Conservation (phyloP, 37 sponge, comb jelly and placozoan genomes). For the Halichondria panicea region DNA sequence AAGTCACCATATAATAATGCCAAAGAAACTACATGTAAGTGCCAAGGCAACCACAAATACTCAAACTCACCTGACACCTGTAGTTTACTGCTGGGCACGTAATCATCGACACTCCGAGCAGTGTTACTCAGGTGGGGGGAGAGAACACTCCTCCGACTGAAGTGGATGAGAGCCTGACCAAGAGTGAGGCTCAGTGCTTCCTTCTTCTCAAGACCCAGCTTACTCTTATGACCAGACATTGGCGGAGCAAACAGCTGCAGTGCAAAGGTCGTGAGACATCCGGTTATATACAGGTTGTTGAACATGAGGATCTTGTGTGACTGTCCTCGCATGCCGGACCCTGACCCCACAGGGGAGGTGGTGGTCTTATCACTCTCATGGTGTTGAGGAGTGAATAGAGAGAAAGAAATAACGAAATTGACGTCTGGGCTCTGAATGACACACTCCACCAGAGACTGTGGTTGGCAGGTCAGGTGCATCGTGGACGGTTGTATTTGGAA, state of each 20-base stretch:
- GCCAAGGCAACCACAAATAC: no score
- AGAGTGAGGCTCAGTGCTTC: conserved; percentile 66
- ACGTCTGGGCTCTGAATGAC: conserved; percentile 78
- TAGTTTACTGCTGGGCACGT: conserved; percentile 20
- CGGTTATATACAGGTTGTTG: conserved; percentile 72
- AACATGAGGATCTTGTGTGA: conserved; percentile 12
- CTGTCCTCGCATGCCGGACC: background rate
- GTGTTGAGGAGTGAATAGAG: conserved; percentile 52
- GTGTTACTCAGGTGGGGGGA: background rate
- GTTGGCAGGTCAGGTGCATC: conserved; percentile 81
- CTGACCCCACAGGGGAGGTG: background rate
- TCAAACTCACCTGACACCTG: conserved; percentile 57
- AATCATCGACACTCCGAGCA: conserved; percentile 25
- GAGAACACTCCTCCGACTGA: conserved; percentile 48
- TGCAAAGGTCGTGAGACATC: conserved; percentile 62
- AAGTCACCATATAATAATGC: no score
- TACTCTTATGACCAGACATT: conserved; percentile 12
- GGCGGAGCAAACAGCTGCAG: conserved; percentile 47
- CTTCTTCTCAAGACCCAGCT: conserved; percentile 6
- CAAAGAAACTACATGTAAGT: no score
- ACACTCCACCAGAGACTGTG: conserved; percentile 82
- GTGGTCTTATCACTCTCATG: background rate
- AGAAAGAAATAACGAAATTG: conserved; percentile 67
- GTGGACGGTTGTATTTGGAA: conserved; percentile 81
- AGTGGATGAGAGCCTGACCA: conserved; percentile 70